phyloP scores from a whole-genome alignment of 2,888 invertebrate species.

The Invenusta paracnida region DNA sequence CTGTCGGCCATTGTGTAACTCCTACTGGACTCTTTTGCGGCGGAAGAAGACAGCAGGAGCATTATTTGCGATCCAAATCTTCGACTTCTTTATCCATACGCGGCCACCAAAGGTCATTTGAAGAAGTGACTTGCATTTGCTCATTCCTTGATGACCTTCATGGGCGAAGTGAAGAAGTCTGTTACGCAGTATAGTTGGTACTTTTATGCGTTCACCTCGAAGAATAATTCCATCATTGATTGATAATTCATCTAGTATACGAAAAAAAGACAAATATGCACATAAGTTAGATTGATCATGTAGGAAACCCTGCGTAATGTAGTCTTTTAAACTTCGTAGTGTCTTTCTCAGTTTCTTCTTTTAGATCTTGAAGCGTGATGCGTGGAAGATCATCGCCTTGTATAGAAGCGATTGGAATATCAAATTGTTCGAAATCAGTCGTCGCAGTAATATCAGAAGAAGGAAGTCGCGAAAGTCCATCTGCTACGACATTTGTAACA shows the following conservation, averaged over 20 bases:
- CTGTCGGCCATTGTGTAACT: background rate
- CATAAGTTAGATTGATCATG: too few species aligned
- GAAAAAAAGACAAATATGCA: too few species aligned
- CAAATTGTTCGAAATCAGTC: background rate
- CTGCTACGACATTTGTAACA: too few species aligned
- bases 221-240: conserved; percentile 2
- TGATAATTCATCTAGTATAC: too few species aligned
- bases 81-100: conserved; percentile 34
- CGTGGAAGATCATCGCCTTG: background rate
- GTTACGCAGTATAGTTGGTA: background rate
- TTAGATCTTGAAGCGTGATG: too few species aligned
- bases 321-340: conserved; percentile 17
- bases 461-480: too few species aligned
- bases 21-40: conserved; percentile 35
- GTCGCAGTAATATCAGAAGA: too few species aligned
- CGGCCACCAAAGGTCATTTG: conserved; percentile 37
- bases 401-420: background rate
- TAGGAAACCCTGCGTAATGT: too few species aligned
- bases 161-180: conserved; percentile 33
- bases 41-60: conserved; percentile 17
- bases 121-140: conserved; percentile 36
- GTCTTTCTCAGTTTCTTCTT: background rate
- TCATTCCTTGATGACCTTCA: conserved; percentile 42
- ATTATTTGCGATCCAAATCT: conserved; percentile 25
- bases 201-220: conserved; percentile 14